Base-by-base conservation (phyloP, 2,113 vertebrate species). In the Tragelaphus imberbis region DNA sequence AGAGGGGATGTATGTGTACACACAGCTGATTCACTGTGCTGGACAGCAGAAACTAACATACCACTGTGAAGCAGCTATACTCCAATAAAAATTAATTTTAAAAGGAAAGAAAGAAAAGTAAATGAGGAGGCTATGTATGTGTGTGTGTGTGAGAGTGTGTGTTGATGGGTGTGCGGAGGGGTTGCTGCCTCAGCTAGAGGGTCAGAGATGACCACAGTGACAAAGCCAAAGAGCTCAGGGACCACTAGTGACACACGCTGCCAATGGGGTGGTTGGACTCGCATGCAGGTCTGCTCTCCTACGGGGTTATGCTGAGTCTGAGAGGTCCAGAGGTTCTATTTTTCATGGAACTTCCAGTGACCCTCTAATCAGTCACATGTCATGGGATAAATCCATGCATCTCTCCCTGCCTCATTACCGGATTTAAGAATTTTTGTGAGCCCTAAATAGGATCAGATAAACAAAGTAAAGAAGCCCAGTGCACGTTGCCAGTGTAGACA, bases 171-270 rank as follows among this genome's bases (percentile, higher is more conserved):
- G 25, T 49, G 27, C n/a, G 5, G 16, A n/a, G 51, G 21, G 21
- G 55, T 27, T 15, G 55, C 65, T 53, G 19, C 30, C 53, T 85
- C 28, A 27, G 27, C 47, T 65, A n/a, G 21, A 2, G 15, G n/a
- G 40, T 84, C 61, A 17, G 2, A 33, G 61, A 40, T 51, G 81
- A 84, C 5, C 13, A n/a, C 63, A 80, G 17, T n/a, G 58, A 30
- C 28, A 36, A 86, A 28, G 27, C 7, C 16, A 4, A 68, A 56
- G 5, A 40, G 36, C 40, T 88, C 51, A 7, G 30, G 15, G 68
- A 27, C 84, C 44, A 0, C 40, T 1, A 1, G 10, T 13, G 17
- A 63, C 30, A 81, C 2, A 10, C 5, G 0, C 25, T 17, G 11
- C 4, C 9, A 17, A 23, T 3, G 19, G 3, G 16, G 55, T 1